A percentile compares a stretch with the other conserved stretches of the same genome.
phyloP scores from a whole-genome alignment of 2,888 invertebrate species.

The Drosophila percnosoma region DNA sequence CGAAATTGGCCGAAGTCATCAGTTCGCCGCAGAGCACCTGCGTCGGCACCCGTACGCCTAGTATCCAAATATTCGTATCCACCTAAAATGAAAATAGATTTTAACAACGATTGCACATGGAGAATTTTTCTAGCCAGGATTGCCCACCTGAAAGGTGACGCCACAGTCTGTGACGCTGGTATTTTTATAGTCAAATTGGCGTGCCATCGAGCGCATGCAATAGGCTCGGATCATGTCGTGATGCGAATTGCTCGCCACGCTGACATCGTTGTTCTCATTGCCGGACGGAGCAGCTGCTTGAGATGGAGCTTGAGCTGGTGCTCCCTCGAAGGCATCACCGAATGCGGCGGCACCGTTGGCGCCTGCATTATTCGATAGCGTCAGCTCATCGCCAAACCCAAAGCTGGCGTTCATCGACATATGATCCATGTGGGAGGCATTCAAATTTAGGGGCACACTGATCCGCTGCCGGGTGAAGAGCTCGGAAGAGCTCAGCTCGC shows the following conservation, averaged over 20 bases:
- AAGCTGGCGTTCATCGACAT: conserved; percentile 26
- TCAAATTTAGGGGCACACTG: conserved; percentile 40
- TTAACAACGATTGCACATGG: neutral
- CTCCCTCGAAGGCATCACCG: conserved; percentile 44
- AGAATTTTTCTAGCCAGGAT: neutral
- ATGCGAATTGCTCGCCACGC: conserved; percentile 46
- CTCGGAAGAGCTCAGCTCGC: conserved; percentile 68
- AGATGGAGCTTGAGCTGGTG: conserved; percentile 43
- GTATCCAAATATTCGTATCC: conserved; percentile 90
- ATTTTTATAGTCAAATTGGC: conserved; percentile 90
- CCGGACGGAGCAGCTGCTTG: conserved; percentile 23
- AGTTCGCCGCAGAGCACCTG: conserved; percentile 86
- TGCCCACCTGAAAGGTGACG: conserved; percentile 87
- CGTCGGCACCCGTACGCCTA: conserved; percentile 90
- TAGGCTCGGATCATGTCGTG: conserved; percentile 87
- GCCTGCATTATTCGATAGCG: conserved; percentile 84
- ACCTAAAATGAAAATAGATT: conserved; percentile 85
- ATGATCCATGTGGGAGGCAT: conserved; percentile 22
- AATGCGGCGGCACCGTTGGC: conserved; percentile 20
- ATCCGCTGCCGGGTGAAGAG: conserved; percentile 79
- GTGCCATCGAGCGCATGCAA: conserved; percentile 89
- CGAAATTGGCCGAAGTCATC: conserved; percentile 83
- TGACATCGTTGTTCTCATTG: conserved; percentile 33
- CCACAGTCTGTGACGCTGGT: conserved; percentile 91
- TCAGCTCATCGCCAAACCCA: conserved; percentile 66